These are phyloP conservation scores for Neoarius graeffei DNA, from an alignment of 2,113 vertebrate genomes.

Conservation along the genomic window DNA sequence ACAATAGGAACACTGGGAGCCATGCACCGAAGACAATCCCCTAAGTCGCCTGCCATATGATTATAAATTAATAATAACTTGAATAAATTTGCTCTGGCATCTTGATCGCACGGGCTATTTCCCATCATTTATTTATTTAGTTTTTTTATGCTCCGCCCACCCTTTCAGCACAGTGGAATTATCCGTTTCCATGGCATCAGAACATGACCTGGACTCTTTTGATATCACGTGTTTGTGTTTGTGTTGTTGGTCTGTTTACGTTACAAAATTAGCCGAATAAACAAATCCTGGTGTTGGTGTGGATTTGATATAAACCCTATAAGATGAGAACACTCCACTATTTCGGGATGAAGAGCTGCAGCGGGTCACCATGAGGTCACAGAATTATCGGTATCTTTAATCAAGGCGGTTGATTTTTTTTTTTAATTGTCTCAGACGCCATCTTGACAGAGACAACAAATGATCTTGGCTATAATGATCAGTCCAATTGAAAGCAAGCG, in stretches of 20 bases:
- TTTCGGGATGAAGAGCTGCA: slow-evolving; percentile 34
- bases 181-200: slow-evolving; percentile 3
- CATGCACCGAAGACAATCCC: neutral
- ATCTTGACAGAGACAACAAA: slow-evolving; percentile 67
- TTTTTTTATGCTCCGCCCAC: no score
- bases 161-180: neutral
- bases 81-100: neutral
- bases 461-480: slow-evolving; percentile 61
- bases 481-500: slow-evolving; percentile 45
- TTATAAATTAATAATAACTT: neutral
- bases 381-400: slow-evolving; percentile 60
- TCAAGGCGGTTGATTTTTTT: slow-evolving; percentile 47
- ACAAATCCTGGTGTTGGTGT: neutral
- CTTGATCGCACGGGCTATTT: neutral
- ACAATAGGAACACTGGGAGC: neutral
- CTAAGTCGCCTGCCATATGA: neutral
- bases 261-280: neutral
- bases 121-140: neutral
- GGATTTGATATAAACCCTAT: neutral
- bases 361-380: slow-evolving; percentile 61
- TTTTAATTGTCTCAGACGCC: slow-evolving; percentile 64
- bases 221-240: slow-evolving; percentile 10
- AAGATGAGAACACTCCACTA: neutral
- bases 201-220: neutral
- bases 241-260: slow-evolving; percentile 12